These are phyloP conservation scores for Larimichthys polyactis DNA, from an alignment of 2,113 vertebrate species.

Conservation along the genomic window DNA sequence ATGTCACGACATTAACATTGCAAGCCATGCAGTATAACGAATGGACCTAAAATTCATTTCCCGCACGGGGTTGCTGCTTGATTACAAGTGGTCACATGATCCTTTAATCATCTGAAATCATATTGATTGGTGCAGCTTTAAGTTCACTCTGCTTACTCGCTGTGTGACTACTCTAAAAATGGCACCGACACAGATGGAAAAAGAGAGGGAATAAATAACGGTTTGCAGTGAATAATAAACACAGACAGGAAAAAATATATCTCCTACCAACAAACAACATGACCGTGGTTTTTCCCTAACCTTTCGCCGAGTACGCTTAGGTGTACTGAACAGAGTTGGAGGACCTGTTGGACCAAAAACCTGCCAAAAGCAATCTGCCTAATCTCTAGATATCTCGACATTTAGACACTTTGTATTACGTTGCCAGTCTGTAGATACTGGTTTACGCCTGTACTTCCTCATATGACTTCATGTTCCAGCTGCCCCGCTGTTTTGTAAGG, in stretches of 20 bases:
- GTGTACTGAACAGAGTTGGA: not conserved
- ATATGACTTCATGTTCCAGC: slow-evolving; percentile 7
- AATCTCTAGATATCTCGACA: slow-evolving; percentile 2
- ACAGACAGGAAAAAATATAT: not conserved
- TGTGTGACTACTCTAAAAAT: too few species aligned
- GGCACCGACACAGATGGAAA: too few species aligned
- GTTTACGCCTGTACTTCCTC: not conserved
- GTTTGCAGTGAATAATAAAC: too few species aligned
- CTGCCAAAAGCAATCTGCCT: not conserved
- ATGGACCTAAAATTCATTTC: too few species aligned
- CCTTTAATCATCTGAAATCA: too few species aligned
- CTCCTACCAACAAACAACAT: not conserved
- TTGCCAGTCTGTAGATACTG: not conserved
- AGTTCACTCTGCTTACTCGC: too few species aligned
- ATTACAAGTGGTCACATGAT: too few species aligned
- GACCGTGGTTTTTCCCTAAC: not conserved
- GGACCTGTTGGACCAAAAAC: not conserved
- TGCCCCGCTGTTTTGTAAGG: slow-evolving; percentile 15
- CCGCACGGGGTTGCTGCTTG: too few species aligned
- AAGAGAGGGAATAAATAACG: too few species aligned
- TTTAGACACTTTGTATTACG: not conserved
- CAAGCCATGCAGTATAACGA: too few species aligned
- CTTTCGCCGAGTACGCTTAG: not conserved
- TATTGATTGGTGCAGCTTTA: too few species aligned
- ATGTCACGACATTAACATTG: too few species aligned